Conservation (phyloP, 2,797 vertebrate species). For the Darevskia nairensis region DNA sequence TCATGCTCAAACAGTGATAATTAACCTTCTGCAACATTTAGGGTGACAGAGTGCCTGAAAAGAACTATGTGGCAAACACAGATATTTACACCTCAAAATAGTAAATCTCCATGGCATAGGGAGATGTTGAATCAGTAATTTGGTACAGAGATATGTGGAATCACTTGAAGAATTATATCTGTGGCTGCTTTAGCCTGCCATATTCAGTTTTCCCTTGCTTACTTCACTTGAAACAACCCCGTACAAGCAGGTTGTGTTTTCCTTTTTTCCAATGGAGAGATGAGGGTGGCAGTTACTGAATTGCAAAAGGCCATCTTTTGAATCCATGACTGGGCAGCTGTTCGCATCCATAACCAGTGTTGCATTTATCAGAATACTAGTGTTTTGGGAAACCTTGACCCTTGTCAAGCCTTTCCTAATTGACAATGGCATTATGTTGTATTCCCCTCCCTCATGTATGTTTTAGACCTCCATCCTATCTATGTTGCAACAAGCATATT, state of each 20-base stretch:
- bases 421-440: background rate
- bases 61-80: background rate
- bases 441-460: background rate
- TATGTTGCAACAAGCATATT: background rate
- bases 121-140: background rate
- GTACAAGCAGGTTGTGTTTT: background rate
- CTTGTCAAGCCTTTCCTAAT: background rate
- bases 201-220: background rate
- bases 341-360: background rate
- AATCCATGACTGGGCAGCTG: background rate
- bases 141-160: background rate
- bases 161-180: background rate
- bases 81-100: slow-evolving; percentile 11
- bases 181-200: background rate
- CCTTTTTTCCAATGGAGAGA: background rate
- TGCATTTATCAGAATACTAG: background rate
- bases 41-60: background rate
- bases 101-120: background rate
- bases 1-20: slow-evolving; percentile 7
- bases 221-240: background rate
- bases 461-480: background rate
- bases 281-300: background rate
- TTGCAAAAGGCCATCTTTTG: background rate
- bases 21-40: background rate
- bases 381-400: background rate